A percentile compares a stretch with the other conserved stretches of the same genome.
phyloP scores from a whole-genome alignment of 1,140 invertebrate species.

The Gryllus bimaculatus region DNA sequence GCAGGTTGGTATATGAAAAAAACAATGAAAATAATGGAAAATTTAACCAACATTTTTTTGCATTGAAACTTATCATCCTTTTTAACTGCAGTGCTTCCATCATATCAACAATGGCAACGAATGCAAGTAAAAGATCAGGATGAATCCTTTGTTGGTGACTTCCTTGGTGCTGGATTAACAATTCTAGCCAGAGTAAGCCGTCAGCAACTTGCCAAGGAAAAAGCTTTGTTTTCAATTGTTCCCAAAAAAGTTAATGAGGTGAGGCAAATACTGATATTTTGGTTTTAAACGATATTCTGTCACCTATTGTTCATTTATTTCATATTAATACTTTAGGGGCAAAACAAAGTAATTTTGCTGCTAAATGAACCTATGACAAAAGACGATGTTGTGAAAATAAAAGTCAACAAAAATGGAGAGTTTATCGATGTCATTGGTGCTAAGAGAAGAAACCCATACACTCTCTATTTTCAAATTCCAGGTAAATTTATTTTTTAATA shows the following conservation, averaged over 20 bases:
- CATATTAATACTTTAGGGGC: slow-evolving; percentile 44
- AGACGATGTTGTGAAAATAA: slow-evolving; percentile 62
- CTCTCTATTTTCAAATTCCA: slow-evolving; percentile 67
- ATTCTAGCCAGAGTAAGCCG: slow-evolving; percentile 56
- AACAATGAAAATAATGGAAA: neutral
- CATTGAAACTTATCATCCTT: neutral
- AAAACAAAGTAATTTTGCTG: slow-evolving; percentile 69
- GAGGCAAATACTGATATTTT: slow-evolving; percentile 27
- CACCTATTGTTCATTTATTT: neutral
- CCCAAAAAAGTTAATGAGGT: slow-evolving; percentile 74
- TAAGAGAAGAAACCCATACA: slow-evolving; percentile 70
- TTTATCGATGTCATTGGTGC: slow-evolving; percentile 60
- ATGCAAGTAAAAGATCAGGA: slow-evolving; percentile 69
- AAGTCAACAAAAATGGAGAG: slow-evolving; percentile 68
- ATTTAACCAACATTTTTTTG: neutral
- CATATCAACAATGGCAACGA: slow-evolving; percentile 65
- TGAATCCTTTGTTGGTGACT: slow-evolving; percentile 67
- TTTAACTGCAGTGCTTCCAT: slow-evolving; percentile 45
- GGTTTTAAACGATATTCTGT: neutral
- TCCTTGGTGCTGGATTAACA: slow-evolving; percentile 62
- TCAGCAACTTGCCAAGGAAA: slow-evolving; percentile 41
- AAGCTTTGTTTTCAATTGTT: slow-evolving; percentile 60
- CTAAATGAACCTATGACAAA: slow-evolving; percentile 62
- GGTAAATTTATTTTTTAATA: slow-evolving; percentile 30
- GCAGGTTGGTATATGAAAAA: slow-evolving; percentile 31